Conservation (phyloP, 1,140 invertebrate genomes). For the Heliconius nattereri region DNA sequence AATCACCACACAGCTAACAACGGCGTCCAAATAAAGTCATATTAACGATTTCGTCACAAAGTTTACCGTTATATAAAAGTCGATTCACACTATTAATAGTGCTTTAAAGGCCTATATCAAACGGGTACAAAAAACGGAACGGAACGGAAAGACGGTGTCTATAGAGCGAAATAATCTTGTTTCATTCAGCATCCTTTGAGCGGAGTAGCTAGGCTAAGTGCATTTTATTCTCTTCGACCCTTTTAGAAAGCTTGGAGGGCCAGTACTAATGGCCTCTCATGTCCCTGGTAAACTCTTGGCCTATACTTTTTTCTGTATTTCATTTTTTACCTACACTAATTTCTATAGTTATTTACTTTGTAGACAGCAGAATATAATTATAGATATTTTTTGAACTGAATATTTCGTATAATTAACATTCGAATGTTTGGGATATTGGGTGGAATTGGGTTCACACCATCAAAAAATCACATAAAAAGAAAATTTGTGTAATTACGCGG, state of each 20-base stretch:
- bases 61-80: neutral
- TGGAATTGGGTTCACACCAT: no score
- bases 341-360: neutral
- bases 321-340: slow-evolving; percentile 8
- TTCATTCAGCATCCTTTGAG: slow-evolving; percentile 27
- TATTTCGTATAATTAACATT: no score
- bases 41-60: neutral
- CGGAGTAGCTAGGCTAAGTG: slow-evolving; percentile 26
- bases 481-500: no score
- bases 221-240: slow-evolving; percentile 29
- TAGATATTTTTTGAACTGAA: neutral
- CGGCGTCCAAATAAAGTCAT: neutral
- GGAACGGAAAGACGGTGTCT: slow-evolving; percentile 13
- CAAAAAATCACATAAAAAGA: no score
- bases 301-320: slow-evolving; percentile 5
- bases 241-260: slow-evolving; percentile 26
- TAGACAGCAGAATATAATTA: neutral
- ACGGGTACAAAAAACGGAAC: neutral
- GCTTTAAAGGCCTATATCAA: slow-evolving; percentile 11
- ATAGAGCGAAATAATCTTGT: slow-evolving; percentile 25
- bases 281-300: slow-evolving; percentile 15
- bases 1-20: neutral
- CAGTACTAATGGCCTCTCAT: slow-evolving; percentile 21
- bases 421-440: no score
- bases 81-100: neutral